These are phyloP conservation scores for Popillia japonica DNA, from an alignment of 1,140 invertebrate genomes.

Conservation along the genomic window DNA sequence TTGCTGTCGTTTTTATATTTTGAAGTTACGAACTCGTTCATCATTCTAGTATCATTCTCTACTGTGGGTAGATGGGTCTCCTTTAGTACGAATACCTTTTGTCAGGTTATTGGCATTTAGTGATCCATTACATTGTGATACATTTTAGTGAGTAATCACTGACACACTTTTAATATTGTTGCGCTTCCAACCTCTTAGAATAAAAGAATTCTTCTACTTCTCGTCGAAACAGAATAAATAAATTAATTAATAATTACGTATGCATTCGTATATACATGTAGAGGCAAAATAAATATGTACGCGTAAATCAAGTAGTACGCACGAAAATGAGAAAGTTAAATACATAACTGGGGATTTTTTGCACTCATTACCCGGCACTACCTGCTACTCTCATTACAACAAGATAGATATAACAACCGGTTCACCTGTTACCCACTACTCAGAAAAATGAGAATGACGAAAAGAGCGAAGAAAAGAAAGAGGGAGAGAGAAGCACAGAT, in stretches of 20 bases:
- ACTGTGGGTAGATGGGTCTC: too few species aligned
- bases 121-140: background rate
- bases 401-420: background rate
- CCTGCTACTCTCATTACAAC: background rate
- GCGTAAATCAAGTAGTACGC: background rate
- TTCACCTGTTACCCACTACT: background rate
- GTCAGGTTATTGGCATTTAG: background rate
- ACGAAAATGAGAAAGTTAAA: constrained; percentile 1
- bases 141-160: too few species aligned
- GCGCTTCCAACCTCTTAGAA: background rate
- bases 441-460: background rate
- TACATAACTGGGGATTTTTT: background rate
- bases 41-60: too few species aligned
- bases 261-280: background rate
- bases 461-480: background rate
- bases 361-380: background rate
- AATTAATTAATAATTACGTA: background rate
- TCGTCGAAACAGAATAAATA: too few species aligned
- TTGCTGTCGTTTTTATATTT: too few species aligned
- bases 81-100: background rate
- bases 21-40: too few species aligned
- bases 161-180: too few species aligned
- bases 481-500: too few species aligned
- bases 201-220: background rate
- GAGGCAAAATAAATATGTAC: background rate